Evolutionary conservation across 2,797 vertebrate genomes (phyloP), one percentile per base, ranked within the genome.

Genomic region (Sebastes matsubarae): DNA sequence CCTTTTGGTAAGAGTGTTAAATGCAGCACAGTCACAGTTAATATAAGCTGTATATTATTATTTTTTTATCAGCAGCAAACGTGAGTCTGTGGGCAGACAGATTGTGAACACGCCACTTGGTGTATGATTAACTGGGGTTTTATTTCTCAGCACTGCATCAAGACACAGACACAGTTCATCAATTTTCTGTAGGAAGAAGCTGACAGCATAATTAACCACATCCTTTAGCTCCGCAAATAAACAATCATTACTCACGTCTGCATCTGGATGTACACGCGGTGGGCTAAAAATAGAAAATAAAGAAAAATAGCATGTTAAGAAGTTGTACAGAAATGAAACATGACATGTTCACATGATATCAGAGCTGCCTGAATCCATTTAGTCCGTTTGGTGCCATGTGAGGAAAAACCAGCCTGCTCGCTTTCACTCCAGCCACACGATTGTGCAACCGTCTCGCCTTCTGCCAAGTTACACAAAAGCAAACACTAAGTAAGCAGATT

Each of bases 201-300:
- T 86, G 89, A 90, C 87, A 87, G 81, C 69, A 66, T 89, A 93
- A 93, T 92, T 83, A 92, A 87, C 84, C 90, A 90, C 88, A 89
- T 92, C 88, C 88, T 88, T 83, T 85, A 75, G 80, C 74, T 74
- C 42, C 52, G 29, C 80, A 86, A 82, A 92, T 87, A 92, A 91
- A 89, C 89, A 88, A 58, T 81, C 84, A 90, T 94, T 80, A 90
- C 72, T 89, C 88, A 88, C 73, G 72, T 82, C 60, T 68, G 77
- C 68, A 82, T 85, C 68, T 87, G 83, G 65, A 80, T 59, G 67
- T 77, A 65, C 58, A 68, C 12, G 29, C 34, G 6, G 14, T 10
- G 60, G 78, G 13, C 36, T 14, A 71, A 70, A 82, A 75, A 75
- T 50, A 75, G 25, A 75, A 74, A 63, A 72, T n/a, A 9, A 32